phyloP scores from a whole-genome alignment of 2,797 vertebrate species.

The Aphelocoma californica region DNA sequence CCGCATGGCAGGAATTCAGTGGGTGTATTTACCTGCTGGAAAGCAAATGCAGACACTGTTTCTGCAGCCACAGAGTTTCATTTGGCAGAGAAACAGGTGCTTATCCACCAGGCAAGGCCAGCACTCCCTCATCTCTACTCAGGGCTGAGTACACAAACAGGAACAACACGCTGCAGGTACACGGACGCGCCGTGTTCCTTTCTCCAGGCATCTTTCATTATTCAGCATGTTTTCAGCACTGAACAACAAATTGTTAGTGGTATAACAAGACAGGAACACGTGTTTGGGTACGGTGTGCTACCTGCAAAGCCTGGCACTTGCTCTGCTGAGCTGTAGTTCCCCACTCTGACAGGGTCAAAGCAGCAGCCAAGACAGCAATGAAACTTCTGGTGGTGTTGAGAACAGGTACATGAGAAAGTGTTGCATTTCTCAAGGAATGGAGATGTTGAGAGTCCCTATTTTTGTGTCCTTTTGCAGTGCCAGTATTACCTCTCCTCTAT shows the following conservation, averaged over 20 bases:
- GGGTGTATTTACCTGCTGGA: constrained; percentile 43
- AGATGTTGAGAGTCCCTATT: not conserved
- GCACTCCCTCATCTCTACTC: constrained; percentile 45
- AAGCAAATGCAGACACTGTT: constrained; percentile 8
- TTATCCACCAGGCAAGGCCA: constrained; percentile 39
- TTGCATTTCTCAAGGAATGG: not conserved
- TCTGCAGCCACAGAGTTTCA: constrained; percentile 55
- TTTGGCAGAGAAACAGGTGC: constrained; percentile 44
- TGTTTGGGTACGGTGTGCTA: constrained; percentile 16
- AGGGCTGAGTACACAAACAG: constrained; percentile 53
- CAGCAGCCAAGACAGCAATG: not conserved
- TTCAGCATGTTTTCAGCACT: constrained; percentile 66
- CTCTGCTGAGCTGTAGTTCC: not conserved
- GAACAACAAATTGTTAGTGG: constrained; percentile 70
- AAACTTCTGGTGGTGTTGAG: not conserved
- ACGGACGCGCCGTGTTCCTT: constrained; percentile 14
- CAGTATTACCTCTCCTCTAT: not conserved
- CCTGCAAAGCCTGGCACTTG: constrained; percentile 7
- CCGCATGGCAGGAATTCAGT: not conserved
- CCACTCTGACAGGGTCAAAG: not conserved
- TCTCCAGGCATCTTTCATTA: constrained; percentile 72
- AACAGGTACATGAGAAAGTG: not conserved
- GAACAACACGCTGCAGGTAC: constrained; percentile 27
- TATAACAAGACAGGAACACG: constrained; percentile 66
- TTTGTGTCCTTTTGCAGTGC: not conserved